These are phyloP conservation scores for Zingel zingel DNA, from an alignment of 2,113 vertebrate genomes.

Conservation along the genomic window DNA sequence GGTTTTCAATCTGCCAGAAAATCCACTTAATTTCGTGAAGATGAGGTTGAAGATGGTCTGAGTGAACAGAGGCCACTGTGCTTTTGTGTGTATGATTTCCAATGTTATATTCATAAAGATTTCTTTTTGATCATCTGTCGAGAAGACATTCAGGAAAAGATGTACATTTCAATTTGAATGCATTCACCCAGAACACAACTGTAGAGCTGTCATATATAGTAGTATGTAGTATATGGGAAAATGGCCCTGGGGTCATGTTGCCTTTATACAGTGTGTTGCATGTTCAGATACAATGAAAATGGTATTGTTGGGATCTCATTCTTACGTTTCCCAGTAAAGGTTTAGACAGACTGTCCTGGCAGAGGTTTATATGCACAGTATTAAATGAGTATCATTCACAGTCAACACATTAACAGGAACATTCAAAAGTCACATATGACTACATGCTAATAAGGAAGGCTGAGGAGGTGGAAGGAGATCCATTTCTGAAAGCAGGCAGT, in stretches of 20 bases:
- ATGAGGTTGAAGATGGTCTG: slow-evolving; percentile 65
- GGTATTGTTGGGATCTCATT: not conserved
- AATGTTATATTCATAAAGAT: slow-evolving; percentile 23
- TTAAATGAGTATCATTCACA: not conserved
- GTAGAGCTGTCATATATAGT: not conserved
- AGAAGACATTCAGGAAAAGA: slow-evolving; percentile 1
- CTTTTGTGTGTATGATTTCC: slow-evolving; percentile 29
- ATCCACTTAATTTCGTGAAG: slow-evolving; percentile 64
- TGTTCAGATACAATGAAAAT: not conserved
- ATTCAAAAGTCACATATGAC: not conserved
- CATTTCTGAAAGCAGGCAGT: not conserved
- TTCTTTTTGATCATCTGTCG: slow-evolving; percentile 33
- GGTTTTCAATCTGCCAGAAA: slow-evolving; percentile 71
- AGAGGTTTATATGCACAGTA: not conserved
- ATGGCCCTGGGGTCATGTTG: not conserved
- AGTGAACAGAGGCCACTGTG: slow-evolving; percentile 31
- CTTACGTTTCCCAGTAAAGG: not conserved
- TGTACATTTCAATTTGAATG: not conserved
- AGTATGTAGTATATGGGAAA: not conserved
- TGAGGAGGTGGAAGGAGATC: not conserved
- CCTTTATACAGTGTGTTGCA: not conserved
- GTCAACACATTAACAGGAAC: not conserved
- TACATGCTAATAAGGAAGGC: not conserved
- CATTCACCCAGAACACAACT: not conserved
- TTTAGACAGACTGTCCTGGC: not conserved